phyloP scores from a whole-genome alignment of 2,888 invertebrate genomes.

The Drosophila kuntzei region DNA sequence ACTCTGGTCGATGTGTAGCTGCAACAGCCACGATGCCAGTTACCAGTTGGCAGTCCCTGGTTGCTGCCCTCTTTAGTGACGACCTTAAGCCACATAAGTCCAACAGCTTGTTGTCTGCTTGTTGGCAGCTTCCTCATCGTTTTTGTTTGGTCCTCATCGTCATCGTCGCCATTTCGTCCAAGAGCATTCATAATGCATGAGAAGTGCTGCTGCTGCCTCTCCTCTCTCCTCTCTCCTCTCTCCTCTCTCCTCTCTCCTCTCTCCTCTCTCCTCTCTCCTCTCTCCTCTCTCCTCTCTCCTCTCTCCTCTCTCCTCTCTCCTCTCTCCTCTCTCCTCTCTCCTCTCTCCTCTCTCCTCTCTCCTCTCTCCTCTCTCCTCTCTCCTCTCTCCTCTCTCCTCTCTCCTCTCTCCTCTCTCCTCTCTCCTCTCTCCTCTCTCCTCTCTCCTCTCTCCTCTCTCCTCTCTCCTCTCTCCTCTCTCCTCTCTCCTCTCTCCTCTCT shows the following conservation, averaged over 20 bases:
- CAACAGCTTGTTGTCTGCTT: slow-evolving; percentile 61
- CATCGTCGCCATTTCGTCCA: slow-evolving; percentile 24
- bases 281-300: too few species aligned
- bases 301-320: too few species aligned
- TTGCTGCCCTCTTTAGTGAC: not conserved
- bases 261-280: not conserved
- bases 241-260: not conserved
- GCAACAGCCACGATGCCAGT: not conserved
- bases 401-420: too few species aligned
- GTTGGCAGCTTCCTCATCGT: slow-evolving; percentile 2
- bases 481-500: too few species aligned
- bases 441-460: too few species aligned
- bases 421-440: too few species aligned
- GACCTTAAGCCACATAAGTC: slow-evolving; percentile 66
- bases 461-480: too few species aligned
- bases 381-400: too few species aligned
- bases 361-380: too few species aligned
- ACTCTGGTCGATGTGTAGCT: not conserved
- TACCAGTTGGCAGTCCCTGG: not conserved
- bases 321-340: too few species aligned
- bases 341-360: too few species aligned
- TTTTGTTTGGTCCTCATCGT: slow-evolving; percentile 2
- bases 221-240: not conserved
- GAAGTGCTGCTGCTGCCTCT: slow-evolving; percentile 15
- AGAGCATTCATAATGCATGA: slow-evolving; percentile 66